phyloP scores from a whole-genome alignment of 1,140 invertebrate genomes.

The Euglossa dilemma region DNA sequence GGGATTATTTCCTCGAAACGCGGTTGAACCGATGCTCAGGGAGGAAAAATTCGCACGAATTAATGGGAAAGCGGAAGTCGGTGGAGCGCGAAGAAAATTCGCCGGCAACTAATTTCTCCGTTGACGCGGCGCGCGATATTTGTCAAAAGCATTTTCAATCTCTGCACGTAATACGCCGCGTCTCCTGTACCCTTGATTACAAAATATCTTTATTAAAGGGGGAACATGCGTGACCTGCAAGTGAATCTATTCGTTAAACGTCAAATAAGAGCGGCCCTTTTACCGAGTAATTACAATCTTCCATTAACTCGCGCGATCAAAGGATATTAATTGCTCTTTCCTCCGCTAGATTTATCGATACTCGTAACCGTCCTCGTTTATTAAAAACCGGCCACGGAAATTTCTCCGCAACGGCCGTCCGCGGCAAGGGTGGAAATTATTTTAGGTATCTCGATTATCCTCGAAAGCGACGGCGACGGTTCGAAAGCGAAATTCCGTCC shows the following conservation, averaged over 20 bases:
- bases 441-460: background rate
- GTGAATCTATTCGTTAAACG: conserved; percentile 1
- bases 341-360: background rate
- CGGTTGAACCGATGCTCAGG: too few species aligned
- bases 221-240: background rate
- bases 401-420: background rate
- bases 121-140: background rate
- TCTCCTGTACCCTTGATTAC: background rate
- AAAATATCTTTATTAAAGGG: background rate
- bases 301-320: conserved; percentile 39
- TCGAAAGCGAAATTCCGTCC: conserved; percentile 12
- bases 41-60: background rate
- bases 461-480: background rate
- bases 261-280: background rate
- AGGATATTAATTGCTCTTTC: conserved; percentile 47
- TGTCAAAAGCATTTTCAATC: background rate
- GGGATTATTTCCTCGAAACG: background rate
- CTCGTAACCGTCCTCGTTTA: conserved; percentile 5
- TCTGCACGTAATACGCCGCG: background rate
- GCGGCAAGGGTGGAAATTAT: background rate
- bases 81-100: background rate
- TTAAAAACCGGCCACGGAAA: background rate
- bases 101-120: background rate
- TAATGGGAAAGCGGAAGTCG: background rate
- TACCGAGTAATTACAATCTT: background rate